These are phyloP conservation scores for Rhamnusium bicolor DNA, from an alignment of 2,888 invertebrate genomes.

Conservation along the genomic window DNA sequence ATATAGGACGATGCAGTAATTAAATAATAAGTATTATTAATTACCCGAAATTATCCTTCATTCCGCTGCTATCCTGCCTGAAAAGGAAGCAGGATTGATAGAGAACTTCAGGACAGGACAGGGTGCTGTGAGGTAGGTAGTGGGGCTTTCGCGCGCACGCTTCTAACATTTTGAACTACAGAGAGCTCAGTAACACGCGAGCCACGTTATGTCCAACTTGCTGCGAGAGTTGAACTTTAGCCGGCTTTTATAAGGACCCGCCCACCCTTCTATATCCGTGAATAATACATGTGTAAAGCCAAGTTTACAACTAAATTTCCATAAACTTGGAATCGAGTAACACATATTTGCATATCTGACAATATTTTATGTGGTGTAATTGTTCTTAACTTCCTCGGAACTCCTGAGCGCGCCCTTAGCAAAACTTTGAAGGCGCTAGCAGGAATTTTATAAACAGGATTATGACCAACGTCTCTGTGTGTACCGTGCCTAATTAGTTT, in stretches of 20 bases:
- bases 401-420: neutral
- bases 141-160: slow-evolving; percentile 64
- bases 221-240: slow-evolving; percentile 51
- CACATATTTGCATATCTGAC: neutral
- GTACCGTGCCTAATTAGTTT: slow-evolving; percentile 32
- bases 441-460: neutral
- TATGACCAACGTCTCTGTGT: slow-evolving; percentile 10
- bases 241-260: slow-evolving; percentile 58
- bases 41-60: slow-evolving; percentile 36
- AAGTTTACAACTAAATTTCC: neutral
- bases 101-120: slow-evolving; percentile 46
- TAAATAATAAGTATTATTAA: slow-evolving; percentile 39
- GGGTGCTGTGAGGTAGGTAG: slow-evolving; percentile 51
- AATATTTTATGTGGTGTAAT: neutral
- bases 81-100: slow-evolving; percentile 49
- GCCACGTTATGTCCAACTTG: slow-evolving; percentile 54
- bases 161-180: slow-evolving; percentile 59
- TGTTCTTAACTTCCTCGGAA: neutral
- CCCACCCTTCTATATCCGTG: slow-evolving; percentile 58
- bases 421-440: slow-evolving; percentile 25
- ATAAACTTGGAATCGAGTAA: neutral
- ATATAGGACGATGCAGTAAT: slow-evolving; percentile 14
- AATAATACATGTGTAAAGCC: slow-evolving; percentile 57
- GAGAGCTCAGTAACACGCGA: slow-evolving; percentile 65
- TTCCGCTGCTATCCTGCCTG: slow-evolving; percentile 31